Conservation (phyloP, 2,797 vertebrate species). For the Acropternis orthonyx region DNA sequence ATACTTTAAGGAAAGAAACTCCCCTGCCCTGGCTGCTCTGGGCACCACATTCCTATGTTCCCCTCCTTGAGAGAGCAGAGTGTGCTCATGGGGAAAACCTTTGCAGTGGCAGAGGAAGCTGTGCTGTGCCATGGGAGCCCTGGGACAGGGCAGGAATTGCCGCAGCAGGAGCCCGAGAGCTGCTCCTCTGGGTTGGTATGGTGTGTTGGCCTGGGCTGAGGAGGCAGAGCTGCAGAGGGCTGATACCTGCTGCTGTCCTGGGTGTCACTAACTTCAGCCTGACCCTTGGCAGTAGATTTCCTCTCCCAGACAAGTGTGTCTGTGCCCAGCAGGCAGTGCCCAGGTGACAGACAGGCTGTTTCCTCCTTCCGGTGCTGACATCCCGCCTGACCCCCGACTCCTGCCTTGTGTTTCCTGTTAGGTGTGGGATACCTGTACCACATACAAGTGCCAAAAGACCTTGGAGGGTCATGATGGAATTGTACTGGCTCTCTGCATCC, state of each 20-base stretch:
- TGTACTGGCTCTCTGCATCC: conserved; percentile 96
- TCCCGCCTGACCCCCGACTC: background rate
- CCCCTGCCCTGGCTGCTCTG: background rate
- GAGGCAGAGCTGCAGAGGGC: background rate
- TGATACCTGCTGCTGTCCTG: background rate
- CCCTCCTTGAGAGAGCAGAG: background rate
- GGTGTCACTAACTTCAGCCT: background rate
- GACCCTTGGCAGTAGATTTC: background rate
- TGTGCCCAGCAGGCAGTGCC: conserved; percentile 27
- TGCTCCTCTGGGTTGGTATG: background rate
- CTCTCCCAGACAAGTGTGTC: background rate
- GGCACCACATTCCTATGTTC: background rate
- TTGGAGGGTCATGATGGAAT: conserved; percentile 98
- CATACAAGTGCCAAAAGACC: conserved; percentile 99
- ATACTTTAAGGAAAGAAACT: background rate
- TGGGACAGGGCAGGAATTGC: background rate
- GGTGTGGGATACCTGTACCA: conserved; percentile 99
- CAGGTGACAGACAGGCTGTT: background rate
- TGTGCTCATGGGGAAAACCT: background rate
- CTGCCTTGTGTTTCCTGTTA: conserved; percentile 69
- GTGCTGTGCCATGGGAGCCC: background rate
- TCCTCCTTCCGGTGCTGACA: background rate
- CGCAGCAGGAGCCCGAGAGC: background rate
- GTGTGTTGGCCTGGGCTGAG: background rate
- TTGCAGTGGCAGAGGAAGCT: background rate